Conservation (phyloP, 2,888 invertebrate genomes). For the Anaspis maculata region DNA sequence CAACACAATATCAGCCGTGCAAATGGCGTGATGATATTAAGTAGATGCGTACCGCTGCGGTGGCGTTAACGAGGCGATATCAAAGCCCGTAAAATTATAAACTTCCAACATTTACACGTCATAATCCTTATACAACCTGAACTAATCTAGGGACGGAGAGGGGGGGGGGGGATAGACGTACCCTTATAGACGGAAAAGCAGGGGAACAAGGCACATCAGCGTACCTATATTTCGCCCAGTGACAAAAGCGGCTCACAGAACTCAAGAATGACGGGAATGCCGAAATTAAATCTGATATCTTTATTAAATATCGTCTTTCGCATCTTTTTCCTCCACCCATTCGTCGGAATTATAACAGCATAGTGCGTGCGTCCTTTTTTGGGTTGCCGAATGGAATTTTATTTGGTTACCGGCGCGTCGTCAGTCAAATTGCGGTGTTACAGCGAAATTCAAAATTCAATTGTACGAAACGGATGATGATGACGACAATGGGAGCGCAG, state of each 20-base stretch:
- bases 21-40: conserved; percentile 10
- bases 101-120: conserved; percentile 23
- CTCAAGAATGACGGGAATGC: conserved; percentile 10
- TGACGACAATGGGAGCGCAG: too few relatives aligned
- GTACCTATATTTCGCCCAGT: too few relatives aligned
- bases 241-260: too few relatives aligned
- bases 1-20: too few relatives aligned
- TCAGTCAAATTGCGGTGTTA: not conserved
- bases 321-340: too few relatives aligned
- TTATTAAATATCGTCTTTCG: conserved; percentile 5
- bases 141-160: conserved; percentile 13
- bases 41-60: conserved; percentile 7
- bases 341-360: too few relatives aligned
- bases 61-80: conserved; percentile 10
- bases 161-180: too few relatives aligned
- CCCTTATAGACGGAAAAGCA: too few relatives aligned
- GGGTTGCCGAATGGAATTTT: too few relatives aligned
- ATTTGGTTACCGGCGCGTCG: not conserved
- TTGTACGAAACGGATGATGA: too few relatives aligned
- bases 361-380: too few relatives aligned
- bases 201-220: too few relatives aligned
- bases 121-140: conserved; percentile 17
- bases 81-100: conserved; percentile 20
- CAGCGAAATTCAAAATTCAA: not conserved
- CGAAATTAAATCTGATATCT: conserved; percentile 13